A percentile compares a stretch with the other conserved stretches of the same genome.
Evolutionary conservation across 2,888 invertebrate species (phyloP).

Genomic region (Leucoma salicis): DNA sequence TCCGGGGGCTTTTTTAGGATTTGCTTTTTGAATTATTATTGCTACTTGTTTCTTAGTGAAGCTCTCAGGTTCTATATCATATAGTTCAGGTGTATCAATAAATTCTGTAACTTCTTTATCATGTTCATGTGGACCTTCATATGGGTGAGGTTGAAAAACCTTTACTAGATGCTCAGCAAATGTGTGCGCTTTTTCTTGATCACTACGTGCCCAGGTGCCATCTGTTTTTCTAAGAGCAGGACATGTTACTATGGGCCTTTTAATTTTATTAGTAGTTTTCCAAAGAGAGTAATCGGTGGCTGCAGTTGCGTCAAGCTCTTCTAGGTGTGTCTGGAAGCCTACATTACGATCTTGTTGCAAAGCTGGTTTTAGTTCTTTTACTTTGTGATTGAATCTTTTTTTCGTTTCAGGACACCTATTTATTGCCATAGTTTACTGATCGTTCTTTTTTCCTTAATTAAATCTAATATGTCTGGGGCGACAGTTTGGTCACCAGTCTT

Average conservation of each 20-base stretch:
- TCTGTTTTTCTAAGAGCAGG: neutral
- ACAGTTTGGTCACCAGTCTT: neutral
- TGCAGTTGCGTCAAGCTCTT: neutral
- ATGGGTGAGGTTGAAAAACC: neutral
- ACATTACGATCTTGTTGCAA: neutral
- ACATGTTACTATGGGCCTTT: neutral
- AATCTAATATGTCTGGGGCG: too few relatives aligned
- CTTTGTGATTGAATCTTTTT: neutral
- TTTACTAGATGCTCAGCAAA: neutral
- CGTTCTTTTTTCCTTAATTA: neutral
- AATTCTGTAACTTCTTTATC: neutral
- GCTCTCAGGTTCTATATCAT: neutral
- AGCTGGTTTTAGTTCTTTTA: neutral
- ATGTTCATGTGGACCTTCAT: neutral
- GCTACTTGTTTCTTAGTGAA: neutral
- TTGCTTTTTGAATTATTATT: neutral
- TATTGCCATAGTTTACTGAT: neutral
- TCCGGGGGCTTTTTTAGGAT: conserved; percentile 2
- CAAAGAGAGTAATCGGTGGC: conserved; percentile 3
- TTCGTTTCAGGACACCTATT: neutral
- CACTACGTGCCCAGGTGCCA: neutral
- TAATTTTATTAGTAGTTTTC: conserved; percentile 2
- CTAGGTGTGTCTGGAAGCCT: neutral
- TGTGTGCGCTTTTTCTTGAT: neutral
- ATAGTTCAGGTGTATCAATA: neutral